phyloP scores from a whole-genome alignment of 2,888 invertebrate genomes.

The Melanophora roralis region DNA sequence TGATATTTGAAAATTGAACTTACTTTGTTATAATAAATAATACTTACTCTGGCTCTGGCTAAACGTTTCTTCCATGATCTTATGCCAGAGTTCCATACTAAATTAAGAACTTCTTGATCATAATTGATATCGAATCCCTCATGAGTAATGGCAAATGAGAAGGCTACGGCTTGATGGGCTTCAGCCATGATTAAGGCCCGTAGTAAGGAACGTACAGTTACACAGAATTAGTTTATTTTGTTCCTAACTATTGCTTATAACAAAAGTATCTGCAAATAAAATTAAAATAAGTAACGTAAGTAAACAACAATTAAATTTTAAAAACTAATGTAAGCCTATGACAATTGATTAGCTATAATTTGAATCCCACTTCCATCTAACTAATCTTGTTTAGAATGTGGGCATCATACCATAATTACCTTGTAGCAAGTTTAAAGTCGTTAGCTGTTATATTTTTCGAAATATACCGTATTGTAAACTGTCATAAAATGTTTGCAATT shows the following conservation, averaged over 20 bases:
- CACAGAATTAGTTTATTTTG: neutral
- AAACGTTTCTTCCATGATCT: conserved; percentile 97
- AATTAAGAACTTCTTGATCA: conserved; percentile 95
- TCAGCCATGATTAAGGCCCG: conserved; percentile 87
- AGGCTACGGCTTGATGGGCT: conserved; percentile 98
- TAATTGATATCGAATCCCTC: conserved; percentile 99
- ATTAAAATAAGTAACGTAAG: no score
- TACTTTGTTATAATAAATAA: neutral
- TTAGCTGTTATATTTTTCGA: no score
- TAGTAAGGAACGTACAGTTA: conserved; percentile 1
- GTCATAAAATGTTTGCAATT: no score
- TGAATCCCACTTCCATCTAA: no score
- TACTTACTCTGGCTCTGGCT: conserved; percentile 91
- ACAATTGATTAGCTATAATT: no score
- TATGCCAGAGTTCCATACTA: conserved; percentile 96
- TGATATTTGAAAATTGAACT: neutral
- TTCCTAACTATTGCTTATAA: neutral
- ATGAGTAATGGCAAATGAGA: conserved; percentile 97
- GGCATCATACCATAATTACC: no score
- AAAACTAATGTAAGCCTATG: no score
- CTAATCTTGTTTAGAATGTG: no score
- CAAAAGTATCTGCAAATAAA: conserved; percentile 24
- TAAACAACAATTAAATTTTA: no score
- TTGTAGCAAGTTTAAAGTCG: no score
- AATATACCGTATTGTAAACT: no score